These are phyloP conservation scores for Orthosia cruda DNA, from an alignment of 2,888 invertebrate genomes.

Conservation along the genomic window DNA sequence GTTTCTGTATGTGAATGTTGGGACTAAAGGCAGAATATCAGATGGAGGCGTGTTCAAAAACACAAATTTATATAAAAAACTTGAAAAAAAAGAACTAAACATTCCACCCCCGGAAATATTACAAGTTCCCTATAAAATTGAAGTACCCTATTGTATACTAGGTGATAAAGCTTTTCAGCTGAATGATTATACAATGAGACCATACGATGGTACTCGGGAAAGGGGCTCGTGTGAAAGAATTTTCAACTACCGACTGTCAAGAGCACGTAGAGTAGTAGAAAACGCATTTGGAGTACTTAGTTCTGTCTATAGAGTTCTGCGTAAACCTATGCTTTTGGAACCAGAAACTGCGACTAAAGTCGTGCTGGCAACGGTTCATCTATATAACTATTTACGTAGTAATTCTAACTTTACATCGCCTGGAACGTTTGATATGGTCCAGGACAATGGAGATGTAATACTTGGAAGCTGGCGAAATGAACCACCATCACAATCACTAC, in stretches of 20 bases:
- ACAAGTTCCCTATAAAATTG: conserved; percentile 42
- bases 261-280: conserved; percentile 31
- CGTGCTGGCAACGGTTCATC: conserved; percentile 57
- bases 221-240: conserved; percentile 43
- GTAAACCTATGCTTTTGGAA: conserved; percentile 66
- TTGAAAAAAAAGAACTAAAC: conserved; percentile 34
- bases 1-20: conserved; percentile 71
- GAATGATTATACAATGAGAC: conserved; percentile 57
- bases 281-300: conserved; percentile 54
- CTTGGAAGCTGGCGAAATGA: conserved; percentile 69
- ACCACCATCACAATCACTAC: conserved; percentile 59
- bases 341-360: conserved; percentile 64
- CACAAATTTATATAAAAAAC: conserved; percentile 60
- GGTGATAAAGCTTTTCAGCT: conserved; percentile 58
- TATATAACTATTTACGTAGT: conserved; percentile 61
- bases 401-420: conserved; percentile 22
- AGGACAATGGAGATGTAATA: conserved; percentile 60
- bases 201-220: conserved; percentile 53
- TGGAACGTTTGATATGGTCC: conserved; percentile 57
- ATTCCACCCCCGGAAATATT: conserved; percentile 44
- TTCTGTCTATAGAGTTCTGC: conserved; percentile 52
- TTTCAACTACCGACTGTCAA: conserved; percentile 21
- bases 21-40: conserved; percentile 60
- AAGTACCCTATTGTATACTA: conserved; percentile 54
- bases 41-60: conserved; percentile 64